A percentile compares a stretch with the other conserved stretches of the same genome.
Conservation (phyloP, 1,140 invertebrate genomes). For the Onthophagus taurus region DNA sequence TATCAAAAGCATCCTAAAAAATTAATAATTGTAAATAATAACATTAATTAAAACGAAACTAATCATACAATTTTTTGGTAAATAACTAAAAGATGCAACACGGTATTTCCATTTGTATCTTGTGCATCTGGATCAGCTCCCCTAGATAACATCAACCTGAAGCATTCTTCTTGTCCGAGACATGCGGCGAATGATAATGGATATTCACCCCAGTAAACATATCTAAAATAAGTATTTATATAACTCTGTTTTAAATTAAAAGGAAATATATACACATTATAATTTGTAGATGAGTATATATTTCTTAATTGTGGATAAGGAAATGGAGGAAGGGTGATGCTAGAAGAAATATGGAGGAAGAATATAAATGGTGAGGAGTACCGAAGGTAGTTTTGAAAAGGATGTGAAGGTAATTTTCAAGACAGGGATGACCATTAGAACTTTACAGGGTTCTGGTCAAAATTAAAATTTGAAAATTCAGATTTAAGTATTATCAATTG, state of each 20-base stretch:
- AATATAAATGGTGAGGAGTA: too few relatives aligned
- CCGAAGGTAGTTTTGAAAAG: too few relatives aligned
- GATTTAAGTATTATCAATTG: too few relatives aligned
- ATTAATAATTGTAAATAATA: constrained; percentile 7
- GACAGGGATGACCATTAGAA: too few relatives aligned
- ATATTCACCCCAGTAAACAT: constrained; percentile 98
- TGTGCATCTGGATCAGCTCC: constrained; percentile 92
- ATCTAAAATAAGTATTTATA: constrained; percentile 45
- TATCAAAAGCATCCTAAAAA: constrained; percentile 78
- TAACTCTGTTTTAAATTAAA: constrained; percentile 1
- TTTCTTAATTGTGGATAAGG: too few relatives aligned
- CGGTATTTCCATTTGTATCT: constrained; percentile 96
- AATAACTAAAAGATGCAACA: constrained; percentile 93
- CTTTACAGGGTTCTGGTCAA: too few relatives aligned
- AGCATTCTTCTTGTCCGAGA: constrained; percentile 94
- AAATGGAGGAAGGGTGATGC: too few relatives aligned
- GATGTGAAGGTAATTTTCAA: too few relatives aligned
- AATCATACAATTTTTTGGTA: constrained; percentile 80
- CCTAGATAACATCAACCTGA: constrained; percentile 83
- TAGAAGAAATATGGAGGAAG: too few relatives aligned
- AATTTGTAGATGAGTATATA: too few relatives aligned
- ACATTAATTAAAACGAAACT: not conserved
- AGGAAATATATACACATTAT: too few relatives aligned
- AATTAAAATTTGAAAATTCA: too few relatives aligned
- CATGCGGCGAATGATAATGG: constrained; percentile 93